Evolutionary conservation across 2,888 invertebrate genomes (phyloP).

Genomic region (Drosophila subsilvestris): DNA sequence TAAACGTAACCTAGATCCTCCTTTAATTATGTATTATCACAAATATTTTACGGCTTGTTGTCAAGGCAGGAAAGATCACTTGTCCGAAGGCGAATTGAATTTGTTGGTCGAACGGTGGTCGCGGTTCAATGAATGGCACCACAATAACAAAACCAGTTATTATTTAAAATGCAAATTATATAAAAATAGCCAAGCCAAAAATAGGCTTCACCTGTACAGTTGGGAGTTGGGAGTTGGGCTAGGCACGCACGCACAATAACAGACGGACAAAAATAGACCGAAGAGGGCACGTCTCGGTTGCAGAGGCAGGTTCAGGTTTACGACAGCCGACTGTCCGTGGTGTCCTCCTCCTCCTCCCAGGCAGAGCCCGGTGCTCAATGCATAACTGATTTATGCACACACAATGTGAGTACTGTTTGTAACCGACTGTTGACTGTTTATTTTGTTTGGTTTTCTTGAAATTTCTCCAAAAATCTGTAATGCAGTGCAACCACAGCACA

Average conservation of each 20-base stretch:
- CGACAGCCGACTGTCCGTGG: not conserved
- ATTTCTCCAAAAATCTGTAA: not conserved
- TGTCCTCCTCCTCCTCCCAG: not conserved
- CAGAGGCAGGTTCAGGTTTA: not conserved
- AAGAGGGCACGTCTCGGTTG: slow-evolving; percentile 3
- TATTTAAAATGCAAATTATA: slow-evolving; percentile 48
- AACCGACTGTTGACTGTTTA: slow-evolving; percentile 9
- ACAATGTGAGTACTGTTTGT: too few species aligned
- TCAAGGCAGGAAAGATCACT: slow-evolving; percentile 31
- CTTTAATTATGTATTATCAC: not conserved
- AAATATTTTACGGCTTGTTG: not conserved
- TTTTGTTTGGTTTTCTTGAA: not conserved
- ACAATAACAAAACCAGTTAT: slow-evolving; percentile 63
- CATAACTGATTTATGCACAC: not conserved
- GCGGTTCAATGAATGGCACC: slow-evolving; percentile 36
- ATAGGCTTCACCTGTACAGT: slow-evolving; percentile 7
- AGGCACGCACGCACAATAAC: slow-evolving; percentile 11
- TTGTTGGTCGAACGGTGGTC: slow-evolving; percentile 34
- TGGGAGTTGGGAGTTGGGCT: too few species aligned
- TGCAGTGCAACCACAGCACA: not conserved
- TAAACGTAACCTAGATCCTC: slow-evolving; percentile 20
- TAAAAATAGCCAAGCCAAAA: slow-evolving; percentile 43
- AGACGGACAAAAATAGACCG: slow-evolving; percentile 8
- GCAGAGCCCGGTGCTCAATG: not conserved
- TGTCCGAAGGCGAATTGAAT: slow-evolving; percentile 28